These are phyloP conservation scores for Temnopleurus reevesii DNA, from an alignment of 53 echinoderm and acorn worm genomes.

Conservation along the genomic window DNA sequence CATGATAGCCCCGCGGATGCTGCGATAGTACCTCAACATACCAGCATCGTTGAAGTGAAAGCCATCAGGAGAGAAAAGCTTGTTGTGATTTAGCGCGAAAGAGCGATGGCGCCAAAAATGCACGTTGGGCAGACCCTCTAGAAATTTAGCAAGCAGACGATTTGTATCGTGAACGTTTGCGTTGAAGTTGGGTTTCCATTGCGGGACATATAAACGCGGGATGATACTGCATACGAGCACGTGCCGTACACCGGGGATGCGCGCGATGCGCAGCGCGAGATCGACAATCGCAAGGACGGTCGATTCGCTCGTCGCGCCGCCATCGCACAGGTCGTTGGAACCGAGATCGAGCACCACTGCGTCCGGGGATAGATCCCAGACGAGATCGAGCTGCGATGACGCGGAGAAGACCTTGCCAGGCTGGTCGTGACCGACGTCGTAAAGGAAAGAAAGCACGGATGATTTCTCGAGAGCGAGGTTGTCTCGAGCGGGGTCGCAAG, in stretches of 20 bases:
- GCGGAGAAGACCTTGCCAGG: conserved; percentile 42
- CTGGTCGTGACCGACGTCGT: conserved; percentile 25
- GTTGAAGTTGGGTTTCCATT: conserved; percentile 53
- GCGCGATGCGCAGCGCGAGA: conserved; percentile 52
- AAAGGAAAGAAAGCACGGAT: conserved; percentile 7
- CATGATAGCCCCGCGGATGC: conserved; percentile 51
- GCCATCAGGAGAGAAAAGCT: conserved; percentile 50
- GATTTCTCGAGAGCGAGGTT: conserved; percentile 43
- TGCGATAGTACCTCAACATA: conserved; percentile 50
- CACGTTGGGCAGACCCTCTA: conserved; percentile 42
- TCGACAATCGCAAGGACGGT: conserved; percentile 4
- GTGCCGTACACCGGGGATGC: conserved; percentile 46
- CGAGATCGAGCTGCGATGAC: conserved; percentile 45
- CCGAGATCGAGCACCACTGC: conserved; percentile 64
- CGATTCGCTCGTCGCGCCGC: conserved; percentile 32
- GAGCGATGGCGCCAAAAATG: conserved; percentile 59
- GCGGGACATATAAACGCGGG: conserved; percentile 35
- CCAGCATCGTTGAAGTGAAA: conserved; percentile 54
- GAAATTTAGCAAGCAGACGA: conserved; percentile 33
- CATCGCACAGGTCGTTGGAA: conserved; percentile 56
- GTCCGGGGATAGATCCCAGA: conserved; percentile 51
- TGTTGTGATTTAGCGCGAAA: conserved; percentile 55
- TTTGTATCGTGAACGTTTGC: conserved; percentile 36
- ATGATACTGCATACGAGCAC: conserved; percentile 53
- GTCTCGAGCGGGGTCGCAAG: neutral